Base-by-base conservation (phyloP, 2,113 vertebrate species). In the Xenopus laevis region DNA sequence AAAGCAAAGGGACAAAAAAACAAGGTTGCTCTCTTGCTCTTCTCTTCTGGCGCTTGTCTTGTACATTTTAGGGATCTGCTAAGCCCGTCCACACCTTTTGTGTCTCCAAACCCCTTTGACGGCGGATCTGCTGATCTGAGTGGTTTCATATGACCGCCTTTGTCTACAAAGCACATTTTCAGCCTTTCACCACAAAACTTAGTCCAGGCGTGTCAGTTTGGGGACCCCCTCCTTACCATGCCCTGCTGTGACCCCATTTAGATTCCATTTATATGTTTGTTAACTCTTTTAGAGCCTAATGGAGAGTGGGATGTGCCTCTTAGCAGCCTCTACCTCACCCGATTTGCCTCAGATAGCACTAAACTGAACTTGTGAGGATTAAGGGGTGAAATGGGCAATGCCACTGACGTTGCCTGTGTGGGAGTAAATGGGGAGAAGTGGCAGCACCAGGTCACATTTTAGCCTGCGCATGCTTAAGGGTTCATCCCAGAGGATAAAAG, bases 111-210 rank as follows among this genome's bases (percentile, higher is more conserved):
- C 63, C 64, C 55, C n/a, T n/a, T n/a, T n/a, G n/a, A 47, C 57
- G 65, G 68, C 73, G 68, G 66, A 55, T 59, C 58, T 69, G 74
- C 74, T 76, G 74, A 76, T 59, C 50, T 59, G 58, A 63, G 74
- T 58, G 74, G 62, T 76, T 76, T 76, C 69, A 63, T 52, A 69
- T 61, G 66, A 76, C 74, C 74, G n/a, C 74, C 53, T 47, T 27
- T 76, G 74, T 70, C 74, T 76, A 76, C 66, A 76, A 76, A 76
- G 74, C 74, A 76, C 16, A 63, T 76, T 63, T 68, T 45, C 65
- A 20, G 45, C 23, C 23, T 68, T 27, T 61, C 27, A 18, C 65
- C 58, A 18, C 65, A 33, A 33, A 45, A 63, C 65, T 75, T 75
- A 75, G 57, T 45, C 15, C 18, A 63, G 57, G 61, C 27, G 11